phyloP scores from a whole-genome alignment of 2,888 invertebrate genomes.

The Leucania comma region DNA sequence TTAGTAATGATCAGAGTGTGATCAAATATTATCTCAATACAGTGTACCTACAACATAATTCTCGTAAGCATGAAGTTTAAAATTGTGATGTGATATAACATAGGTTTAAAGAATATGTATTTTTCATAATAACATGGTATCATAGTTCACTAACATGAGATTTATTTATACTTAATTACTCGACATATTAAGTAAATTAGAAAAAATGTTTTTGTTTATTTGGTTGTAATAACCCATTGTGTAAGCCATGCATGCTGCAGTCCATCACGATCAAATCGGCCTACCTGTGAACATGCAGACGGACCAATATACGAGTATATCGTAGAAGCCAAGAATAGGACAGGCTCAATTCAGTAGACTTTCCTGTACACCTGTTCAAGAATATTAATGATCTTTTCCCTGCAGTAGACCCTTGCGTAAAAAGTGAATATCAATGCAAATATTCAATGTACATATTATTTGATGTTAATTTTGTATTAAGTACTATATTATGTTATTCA shows the following conservation, averaged over 20 bases:
- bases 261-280: neutral
- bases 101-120: too few relatives aligned
- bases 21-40: neutral
- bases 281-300: neutral
- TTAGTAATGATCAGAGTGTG: too few relatives aligned
- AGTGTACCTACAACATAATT: neutral
- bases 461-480: slow-evolving; percentile 3
- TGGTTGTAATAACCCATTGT: too few relatives aligned
- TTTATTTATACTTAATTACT: too few relatives aligned
- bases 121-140: too few relatives aligned
- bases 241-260: too few relatives aligned
- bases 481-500: slow-evolving; percentile 1
- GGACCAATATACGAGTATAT: neutral
- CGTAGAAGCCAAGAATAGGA: neutral
- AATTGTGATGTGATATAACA: too few relatives aligned
- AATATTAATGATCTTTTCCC: too few relatives aligned
- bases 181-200: too few relatives aligned
- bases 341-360: neutral
- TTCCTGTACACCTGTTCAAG: neutral
- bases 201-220: too few relatives aligned
- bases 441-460: slow-evolving; percentile 21
- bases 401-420: neutral
- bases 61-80: neutral
- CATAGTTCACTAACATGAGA: too few relatives aligned
- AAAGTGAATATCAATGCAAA: slow-evolving; percentile 17